A percentile compares a stretch with the other conserved stretches of the same genome.
These are phyloP conservation scores for Aleadryas rufinucha DNA, from an alignment of 2,113 vertebrate genomes.

Conservation along the genomic window DNA sequence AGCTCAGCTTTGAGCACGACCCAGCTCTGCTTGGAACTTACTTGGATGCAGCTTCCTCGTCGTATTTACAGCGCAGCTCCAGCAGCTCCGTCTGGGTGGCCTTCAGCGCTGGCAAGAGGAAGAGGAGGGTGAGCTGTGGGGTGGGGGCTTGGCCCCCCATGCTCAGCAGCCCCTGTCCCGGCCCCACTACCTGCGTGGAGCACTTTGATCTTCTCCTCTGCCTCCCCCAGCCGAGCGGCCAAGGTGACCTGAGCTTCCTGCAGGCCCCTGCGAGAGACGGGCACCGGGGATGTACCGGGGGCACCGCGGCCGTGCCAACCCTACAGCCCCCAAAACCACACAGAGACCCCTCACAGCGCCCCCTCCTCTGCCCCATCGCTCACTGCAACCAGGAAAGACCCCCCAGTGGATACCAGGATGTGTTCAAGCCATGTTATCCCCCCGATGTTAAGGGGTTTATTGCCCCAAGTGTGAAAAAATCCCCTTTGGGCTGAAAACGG, in stretches of 20 bases:
- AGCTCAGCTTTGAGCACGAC: not conserved
- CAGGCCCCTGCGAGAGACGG: slow-evolving; percentile 76
- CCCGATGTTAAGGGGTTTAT: not conserved
- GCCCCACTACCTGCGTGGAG: slow-evolving; percentile 84
- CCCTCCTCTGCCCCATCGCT: not conserved
- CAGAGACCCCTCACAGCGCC: fast-evolving
- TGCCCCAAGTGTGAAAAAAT: not conserved
- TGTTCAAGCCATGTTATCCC: not conserved
- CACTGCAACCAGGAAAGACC: not conserved
- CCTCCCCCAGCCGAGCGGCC: slow-evolving; percentile 87
- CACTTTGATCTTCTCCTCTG: slow-evolving; percentile 93
- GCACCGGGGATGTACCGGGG: fast-evolving
- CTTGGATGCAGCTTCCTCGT: slow-evolving; percentile 90
- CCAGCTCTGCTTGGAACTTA: slow-evolving; percentile 64
- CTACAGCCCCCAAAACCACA: not conserved
- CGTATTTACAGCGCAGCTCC: slow-evolving; percentile 91
- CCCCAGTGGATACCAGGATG: not conserved
- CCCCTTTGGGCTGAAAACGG: not conserved
- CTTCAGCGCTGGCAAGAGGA: slow-evolving; percentile 80
- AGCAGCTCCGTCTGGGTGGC: slow-evolving; percentile 90
- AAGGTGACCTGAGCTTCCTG: slow-evolving; percentile 81
- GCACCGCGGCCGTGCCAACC: fast-evolving
- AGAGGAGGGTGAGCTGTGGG: not conserved
- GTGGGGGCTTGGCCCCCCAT: fast-evolving
- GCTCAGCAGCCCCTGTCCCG: not conserved